phyloP scores from a whole-genome alignment of 53 echinoderm and acorn worm species.

The Glandiceps talaboti region DNA sequence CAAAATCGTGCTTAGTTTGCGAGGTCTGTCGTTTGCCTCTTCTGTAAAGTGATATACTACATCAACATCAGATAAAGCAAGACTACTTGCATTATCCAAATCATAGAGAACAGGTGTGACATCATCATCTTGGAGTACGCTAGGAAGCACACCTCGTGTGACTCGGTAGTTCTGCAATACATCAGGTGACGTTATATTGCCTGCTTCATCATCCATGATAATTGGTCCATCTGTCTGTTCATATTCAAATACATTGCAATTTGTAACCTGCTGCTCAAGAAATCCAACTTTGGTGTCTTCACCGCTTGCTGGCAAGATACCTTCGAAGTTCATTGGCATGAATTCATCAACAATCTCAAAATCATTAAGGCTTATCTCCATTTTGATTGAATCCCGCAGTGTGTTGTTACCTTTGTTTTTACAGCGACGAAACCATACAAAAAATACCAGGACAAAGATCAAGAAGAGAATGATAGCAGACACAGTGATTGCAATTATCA shows the following conservation, averaged over 20 bases:
- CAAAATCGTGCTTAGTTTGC: constrained; percentile 40
- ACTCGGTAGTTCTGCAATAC: neutral
- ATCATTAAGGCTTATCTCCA: neutral
- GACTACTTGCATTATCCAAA: constrained; percentile 88
- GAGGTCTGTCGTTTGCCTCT: constrained; percentile 58
- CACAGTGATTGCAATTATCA: constrained; percentile 22
- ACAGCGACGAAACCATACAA: constrained; percentile 7
- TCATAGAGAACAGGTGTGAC: constrained; percentile 70
- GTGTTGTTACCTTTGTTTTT: neutral
- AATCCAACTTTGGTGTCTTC: neutral
- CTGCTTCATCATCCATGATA: neutral
- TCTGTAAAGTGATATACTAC: constrained; percentile 85
- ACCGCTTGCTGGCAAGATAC: neutral
- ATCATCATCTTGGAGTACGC: neutral
- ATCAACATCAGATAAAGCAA: constrained; percentile 90
- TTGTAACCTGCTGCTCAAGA: constrained; percentile 45
- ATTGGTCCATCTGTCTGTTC: constrained; percentile 11
- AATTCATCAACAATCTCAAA: neutral
- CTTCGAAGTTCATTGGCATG: neutral
- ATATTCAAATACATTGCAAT: constrained; percentile 39
- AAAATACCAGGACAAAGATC: constrained; percentile 10
- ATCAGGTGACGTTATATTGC: neutral
- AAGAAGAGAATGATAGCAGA: constrained; percentile 36
- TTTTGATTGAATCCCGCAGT: neutral
- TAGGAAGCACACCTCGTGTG: too few relatives aligned